These are phyloP conservation scores for Tangachromis dhanisi DNA, from an alignment of 2,113 vertebrate genomes.

Conservation along the genomic window DNA sequence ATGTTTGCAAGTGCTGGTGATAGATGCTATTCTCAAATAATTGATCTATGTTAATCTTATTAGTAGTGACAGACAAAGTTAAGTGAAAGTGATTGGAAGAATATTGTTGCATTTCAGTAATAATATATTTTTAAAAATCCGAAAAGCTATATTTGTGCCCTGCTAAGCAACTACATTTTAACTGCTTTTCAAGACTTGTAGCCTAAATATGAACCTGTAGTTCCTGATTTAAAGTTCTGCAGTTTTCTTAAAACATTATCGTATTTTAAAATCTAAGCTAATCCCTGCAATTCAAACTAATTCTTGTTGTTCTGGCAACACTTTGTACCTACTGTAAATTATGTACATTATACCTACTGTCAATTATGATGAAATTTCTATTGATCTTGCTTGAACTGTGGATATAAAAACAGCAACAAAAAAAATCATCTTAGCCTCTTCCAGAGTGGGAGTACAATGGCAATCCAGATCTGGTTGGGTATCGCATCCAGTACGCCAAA, in stretches of 20 bases:
- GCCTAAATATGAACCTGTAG: background rate
- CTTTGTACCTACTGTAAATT: constrained; percentile 2
- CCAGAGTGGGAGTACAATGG: constrained; percentile 96
- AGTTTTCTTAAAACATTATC: background rate
- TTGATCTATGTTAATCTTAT: background rate
- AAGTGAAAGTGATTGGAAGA: background rate
- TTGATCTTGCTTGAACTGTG: background rate
- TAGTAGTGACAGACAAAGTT: background rate
- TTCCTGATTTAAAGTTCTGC: background rate
- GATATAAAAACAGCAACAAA: background rate
- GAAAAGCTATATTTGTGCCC: background rate
- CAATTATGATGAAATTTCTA: constrained; percentile 12
- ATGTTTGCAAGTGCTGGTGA: background rate
- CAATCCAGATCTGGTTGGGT: constrained; percentile 89
- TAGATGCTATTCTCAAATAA: background rate
- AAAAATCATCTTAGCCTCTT: constrained; percentile 76
- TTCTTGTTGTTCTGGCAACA: background rate
- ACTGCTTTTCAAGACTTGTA: background rate
- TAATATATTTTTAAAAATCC: background rate
- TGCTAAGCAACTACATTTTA: background rate
- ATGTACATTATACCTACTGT: background rate
- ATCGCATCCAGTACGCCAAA: constrained; percentile 82
- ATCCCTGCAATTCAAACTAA: background rate
- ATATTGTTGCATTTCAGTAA: background rate
- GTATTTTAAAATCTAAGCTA: background rate